Base-by-base conservation (phyloP, 2,888 invertebrate species). In the Amphipyra berbera region DNA sequence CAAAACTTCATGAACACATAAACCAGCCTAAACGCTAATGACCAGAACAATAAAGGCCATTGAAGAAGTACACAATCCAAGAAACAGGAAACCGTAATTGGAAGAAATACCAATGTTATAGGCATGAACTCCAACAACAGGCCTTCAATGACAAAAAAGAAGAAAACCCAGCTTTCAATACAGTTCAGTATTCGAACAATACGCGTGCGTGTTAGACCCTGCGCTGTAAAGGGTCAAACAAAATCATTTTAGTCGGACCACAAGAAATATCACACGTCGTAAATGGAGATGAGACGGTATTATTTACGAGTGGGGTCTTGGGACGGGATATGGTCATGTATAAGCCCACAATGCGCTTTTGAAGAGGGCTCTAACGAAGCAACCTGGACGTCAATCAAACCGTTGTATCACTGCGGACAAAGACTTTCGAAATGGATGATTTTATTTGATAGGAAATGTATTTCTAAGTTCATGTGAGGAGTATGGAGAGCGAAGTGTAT, bases 351-450 rank as follows among this genome's bases (percentile, higher is more conserved):
- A 84, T 84, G 71, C 62, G 79, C 82, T 84, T 84, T 82, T 87
- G 87, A 90, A 89, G 86, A 86, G 86, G 70, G 82, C 76, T 82
- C 83, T 89, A 89, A 91, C 87, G 88, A 90, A 90, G 85, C 86
- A 83, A 84, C 79, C 82, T 82, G 74, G 76, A 82, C 88, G 90
- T 91, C 92, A 92, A 90, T 92, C 93, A 91, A 83, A 73, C 63
- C 68, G 71, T 74, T 81, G 81, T 84, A 78, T 73, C 75, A 66
- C 73, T 57, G 73, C 68, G 58, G 45, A 71, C 70, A 71, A 71
- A 62, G 68, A 47, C 47, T 44, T 41, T 54, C 46, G 50, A 40
- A 41, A 44, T 44, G 38, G 42, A 68, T 56, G 59, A 49, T 56
- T 73, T 56, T 54, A 60, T 71, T 64, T 49, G 27, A 64, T 55